Evolutionary conservation across 2,797 vertebrate species (phyloP).

Genomic region (Hipposideros larvatus): DNA sequence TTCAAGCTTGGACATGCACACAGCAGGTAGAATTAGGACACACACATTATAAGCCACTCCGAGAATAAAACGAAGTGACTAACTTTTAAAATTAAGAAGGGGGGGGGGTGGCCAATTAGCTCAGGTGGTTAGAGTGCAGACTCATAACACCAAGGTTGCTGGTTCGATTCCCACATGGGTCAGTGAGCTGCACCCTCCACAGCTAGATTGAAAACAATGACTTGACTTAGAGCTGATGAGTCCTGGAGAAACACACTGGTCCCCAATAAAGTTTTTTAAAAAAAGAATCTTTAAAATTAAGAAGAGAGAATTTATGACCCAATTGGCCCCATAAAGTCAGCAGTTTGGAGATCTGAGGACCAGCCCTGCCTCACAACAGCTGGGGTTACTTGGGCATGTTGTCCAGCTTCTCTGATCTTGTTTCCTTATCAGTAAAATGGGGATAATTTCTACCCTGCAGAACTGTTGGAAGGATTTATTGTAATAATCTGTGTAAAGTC

Average conservation of each 20-base stretch:
- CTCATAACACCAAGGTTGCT: no score
- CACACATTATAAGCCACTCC: background rate
- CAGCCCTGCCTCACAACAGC: background rate
- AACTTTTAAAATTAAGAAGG: constrained; percentile 28
- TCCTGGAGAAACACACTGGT: no score
- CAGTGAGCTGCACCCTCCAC: no score
- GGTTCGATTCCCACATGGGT: no score
- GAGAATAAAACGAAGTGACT: constrained; percentile 45
- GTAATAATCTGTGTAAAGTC: constrained; percentile 58
- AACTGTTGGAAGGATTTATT: constrained; percentile 47
- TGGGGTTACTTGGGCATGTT: background rate
- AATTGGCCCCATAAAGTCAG: background rate
- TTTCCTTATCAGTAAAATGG: constrained; percentile 58
- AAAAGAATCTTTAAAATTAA: no score
- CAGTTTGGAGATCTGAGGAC: background rate
- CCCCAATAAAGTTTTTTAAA: no score
- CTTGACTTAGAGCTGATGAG: no score
- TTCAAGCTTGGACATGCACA: constrained; percentile 2
- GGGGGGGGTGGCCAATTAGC: no score
- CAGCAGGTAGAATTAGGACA: background rate
- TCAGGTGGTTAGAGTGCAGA: no score
- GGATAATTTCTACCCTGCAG: constrained; percentile 39
- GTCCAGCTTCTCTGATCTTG: background rate
- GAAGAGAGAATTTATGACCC: background rate
- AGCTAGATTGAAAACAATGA: no score